phyloP scores from a whole-genome alignment of 2,888 invertebrate genomes.

The Drosophila mimetica region DNA sequence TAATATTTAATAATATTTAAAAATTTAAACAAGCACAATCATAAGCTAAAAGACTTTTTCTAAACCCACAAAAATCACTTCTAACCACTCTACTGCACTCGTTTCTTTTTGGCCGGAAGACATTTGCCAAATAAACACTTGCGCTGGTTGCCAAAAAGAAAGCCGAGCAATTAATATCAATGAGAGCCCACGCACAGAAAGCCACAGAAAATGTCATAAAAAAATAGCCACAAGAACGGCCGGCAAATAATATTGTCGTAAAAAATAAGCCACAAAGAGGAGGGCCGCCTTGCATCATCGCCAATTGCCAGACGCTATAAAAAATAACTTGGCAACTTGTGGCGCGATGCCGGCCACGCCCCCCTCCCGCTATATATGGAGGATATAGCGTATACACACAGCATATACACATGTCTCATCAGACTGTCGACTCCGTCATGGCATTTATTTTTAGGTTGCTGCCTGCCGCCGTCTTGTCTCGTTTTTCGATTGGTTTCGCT shows the following conservation, averaged over 20 bases:
- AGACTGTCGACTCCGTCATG: constrained; percentile 33
- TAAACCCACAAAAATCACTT: background rate
- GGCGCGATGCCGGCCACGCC: constrained; percentile 34
- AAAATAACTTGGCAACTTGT: constrained; percentile 38
- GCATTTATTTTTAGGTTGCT: constrained; percentile 39
- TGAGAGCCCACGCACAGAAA: constrained; percentile 60
- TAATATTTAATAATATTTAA: no score
- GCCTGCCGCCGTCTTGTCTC: constrained; percentile 41
- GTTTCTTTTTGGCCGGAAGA: constrained; percentile 16
- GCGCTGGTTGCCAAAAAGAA: constrained; percentile 65
- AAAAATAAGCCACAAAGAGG: constrained; percentile 30
- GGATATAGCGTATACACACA: constrained; percentile 1
- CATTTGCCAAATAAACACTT: constrained; percentile 77
- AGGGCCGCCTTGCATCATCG: constrained; percentile 38
- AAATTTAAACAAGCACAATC: background rate
- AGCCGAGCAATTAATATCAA: constrained; percentile 57
- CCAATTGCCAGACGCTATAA: constrained; percentile 42
- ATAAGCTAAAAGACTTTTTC: background rate
- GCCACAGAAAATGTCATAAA: constrained; percentile 48
- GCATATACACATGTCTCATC: constrained; percentile 21
- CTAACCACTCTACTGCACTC: background rate
- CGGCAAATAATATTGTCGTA: constrained; percentile 35
- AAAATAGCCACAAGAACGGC: constrained; percentile 48
- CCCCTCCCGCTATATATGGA: constrained; percentile 6
- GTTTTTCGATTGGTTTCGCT: constrained; percentile 45